Evolutionary conservation across 2,888 invertebrate genomes (phyloP).

Genomic region (Lasioglossum malachurum): DNA sequence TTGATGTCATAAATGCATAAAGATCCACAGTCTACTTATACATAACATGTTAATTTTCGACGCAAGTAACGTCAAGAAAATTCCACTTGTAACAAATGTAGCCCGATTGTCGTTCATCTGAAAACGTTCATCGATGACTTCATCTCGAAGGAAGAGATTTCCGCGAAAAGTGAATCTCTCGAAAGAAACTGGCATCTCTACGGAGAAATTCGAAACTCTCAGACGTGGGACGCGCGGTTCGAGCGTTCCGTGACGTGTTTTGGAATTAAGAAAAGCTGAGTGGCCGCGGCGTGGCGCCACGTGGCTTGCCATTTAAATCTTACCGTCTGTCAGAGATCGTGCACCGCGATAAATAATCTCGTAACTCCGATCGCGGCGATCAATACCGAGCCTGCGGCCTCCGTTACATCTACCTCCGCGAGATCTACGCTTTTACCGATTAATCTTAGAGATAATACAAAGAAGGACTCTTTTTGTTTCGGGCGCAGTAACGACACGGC

Average conservation of each 20-base stretch:
- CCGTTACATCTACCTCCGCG: conserved; percentile 20
- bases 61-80: too few relatives aligned
- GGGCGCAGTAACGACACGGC: background rate
- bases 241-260: conserved; percentile 19
- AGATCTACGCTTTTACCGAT: conserved; percentile 35
- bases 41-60: too few relatives aligned
- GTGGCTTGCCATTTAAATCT: conserved; percentile 70
- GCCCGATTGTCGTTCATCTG: background rate
- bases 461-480: background rate
- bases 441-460: conserved; percentile 28
- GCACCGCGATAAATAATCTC: conserved; percentile 60
- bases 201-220: conserved; percentile 4
- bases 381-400: conserved; percentile 46
- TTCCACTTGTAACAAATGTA: background rate
- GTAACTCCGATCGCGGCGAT: conserved; percentile 52
- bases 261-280: conserved; percentile 56
- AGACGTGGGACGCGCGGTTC: background rate
- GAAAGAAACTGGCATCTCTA: conserved; percentile 13
- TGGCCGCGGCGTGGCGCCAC: conserved; percentile 46
- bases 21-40: too few relatives aligned
- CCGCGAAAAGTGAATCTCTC: conserved; percentile 35
- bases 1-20: too few relatives aligned
- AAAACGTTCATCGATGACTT: background rate
- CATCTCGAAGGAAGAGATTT: background rate
- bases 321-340: conserved; percentile 63